Evolutionary conservation across 2,888 invertebrate genomes (phyloP), one percentile per base, ranked within the genome.

Genomic region (Meta bourneti): DNA sequence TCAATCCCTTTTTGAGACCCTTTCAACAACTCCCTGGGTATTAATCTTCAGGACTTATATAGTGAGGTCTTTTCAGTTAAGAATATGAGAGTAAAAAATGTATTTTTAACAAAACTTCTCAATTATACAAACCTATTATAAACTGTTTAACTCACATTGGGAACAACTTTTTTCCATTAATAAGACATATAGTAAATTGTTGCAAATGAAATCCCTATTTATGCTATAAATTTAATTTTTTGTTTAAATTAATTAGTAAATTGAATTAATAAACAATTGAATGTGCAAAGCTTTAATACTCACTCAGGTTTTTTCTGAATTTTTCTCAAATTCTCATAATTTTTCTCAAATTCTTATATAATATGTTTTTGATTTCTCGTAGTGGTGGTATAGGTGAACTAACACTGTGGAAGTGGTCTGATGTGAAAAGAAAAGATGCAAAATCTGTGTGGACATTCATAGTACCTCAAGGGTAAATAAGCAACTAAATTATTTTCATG

Each of bases 311-410:
- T 74, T 74, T 74, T 74, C 48, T 16, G 2, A n/a, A 7, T 49
- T 75, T 77, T 5, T 4, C 4, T 72, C 6, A 19, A 20, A 74
- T 48, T 11, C 20, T 49, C 48, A 19, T 20, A 69, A 7, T 80
- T 80, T 11, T 80, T 9, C 7, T 19, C 13, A 20, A 71, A 82
- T 48, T 51, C 74, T 54, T n/a, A 20, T 61, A 5, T 81, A 2
- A 61, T 34, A 61, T 0, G n/a, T 13, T 8, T 81, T n/a, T 61
- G 13, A 9, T n/a, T 20, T 54, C 19, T 79, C 78, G 4, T 34
- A 98, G 98, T 78, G 96, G 94, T 74, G 94, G 97, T 6, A 96
- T 96, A 78, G 97, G 97, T 69, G 96, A 97, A 94, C 97, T 98
- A 81, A 95, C 95, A 92, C 98, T 97, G 2, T 97, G 97, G 96